Conservation (phyloP, 1,140 invertebrate species). For the Magallana angulata region DNA sequence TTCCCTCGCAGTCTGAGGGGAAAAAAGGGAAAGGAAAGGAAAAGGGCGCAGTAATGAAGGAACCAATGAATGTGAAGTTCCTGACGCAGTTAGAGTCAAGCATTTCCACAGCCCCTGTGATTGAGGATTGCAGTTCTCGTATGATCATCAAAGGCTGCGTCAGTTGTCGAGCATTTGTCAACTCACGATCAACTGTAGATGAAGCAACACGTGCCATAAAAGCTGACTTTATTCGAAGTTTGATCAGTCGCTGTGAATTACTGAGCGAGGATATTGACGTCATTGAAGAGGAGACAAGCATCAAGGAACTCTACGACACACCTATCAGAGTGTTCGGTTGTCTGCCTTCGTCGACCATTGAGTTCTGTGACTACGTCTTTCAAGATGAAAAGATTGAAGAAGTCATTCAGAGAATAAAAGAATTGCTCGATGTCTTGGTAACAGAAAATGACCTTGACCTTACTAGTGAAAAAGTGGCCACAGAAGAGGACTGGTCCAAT, state of each 20-base stretch:
- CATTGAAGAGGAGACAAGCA: constrained; percentile 87
- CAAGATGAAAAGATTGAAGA: constrained; percentile 89
- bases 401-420: constrained; percentile 85
- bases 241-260: constrained; percentile 89
- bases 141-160: constrained; percentile 85
- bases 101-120: constrained; percentile 56
- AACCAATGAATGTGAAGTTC: constrained; percentile 76
- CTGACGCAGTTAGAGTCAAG: constrained; percentile 6
- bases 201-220: constrained; percentile 86
- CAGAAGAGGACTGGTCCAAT: constrained; percentile 40
- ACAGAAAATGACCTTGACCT: constrained; percentile 72
- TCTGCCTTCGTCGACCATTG: constrained; percentile 84
- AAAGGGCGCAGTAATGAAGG: constrained; percentile 49
- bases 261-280: constrained; percentile 88
- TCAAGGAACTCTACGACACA: constrained; percentile 87
- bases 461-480: constrained; percentile 76
- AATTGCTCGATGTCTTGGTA: constrained; percentile 87
- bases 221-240: constrained; percentile 88
- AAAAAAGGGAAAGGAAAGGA: constrained; percentile 74
- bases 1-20: constrained; percentile 73
- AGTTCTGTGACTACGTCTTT: constrained; percentile 90
- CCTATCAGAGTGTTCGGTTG: constrained; percentile 88
- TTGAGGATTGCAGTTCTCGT: constrained; percentile 77
- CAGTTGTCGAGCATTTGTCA: constrained; percentile 86
- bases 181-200: constrained; percentile 85